Base-by-base conservation (phyloP, 2,113 vertebrate species). In the Macquaria australasica region DNA sequence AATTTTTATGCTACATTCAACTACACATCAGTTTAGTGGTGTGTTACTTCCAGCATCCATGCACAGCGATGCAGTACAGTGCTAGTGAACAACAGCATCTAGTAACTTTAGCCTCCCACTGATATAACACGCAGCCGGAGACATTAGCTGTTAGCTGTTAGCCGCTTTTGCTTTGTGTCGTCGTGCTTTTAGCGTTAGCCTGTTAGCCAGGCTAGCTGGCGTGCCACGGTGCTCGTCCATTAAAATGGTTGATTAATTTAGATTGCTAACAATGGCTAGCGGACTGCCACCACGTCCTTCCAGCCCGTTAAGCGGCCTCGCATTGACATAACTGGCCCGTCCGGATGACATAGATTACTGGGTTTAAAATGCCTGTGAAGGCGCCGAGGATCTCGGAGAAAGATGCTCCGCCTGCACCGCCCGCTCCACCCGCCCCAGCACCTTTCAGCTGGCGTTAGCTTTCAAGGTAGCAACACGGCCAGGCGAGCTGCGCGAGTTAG, bases 221-320 rank as follows among this genome's bases (percentile, higher is more conserved):
- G 31, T 43, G 71, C 41, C 51, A 55, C 74, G 37, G 62, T 58
- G 78, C 77, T 87, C 37, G 62, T 87, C 70, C 77, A 92, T 91
- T 89, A 92, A 94, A 92, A 93, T 89, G 91, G 86, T 80, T 90
- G 89, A 92, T 88, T 91, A 34, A 34, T 34, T 34, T 34, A 73
- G 58, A 77, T 50, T 53, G 80, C 87, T 69, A 88, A 90, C 87
- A 92, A 85, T 48, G 73, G 80, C 69, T 63, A 60, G 48, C 72
- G 16, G n/a, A 0, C 3, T 37, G 25, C 28, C n/a, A 50, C 6
- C 25, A 50, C 6, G 7, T 14, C 14, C 20, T 25, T 59, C 4
- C 48, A 11, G 1, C 12, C 4, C 5, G 1, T 5, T 1, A 12
- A 0, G 5, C 12, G 59, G 31, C 28, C 28, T 28, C 20, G 0